Evolutionary conservation across 2,888 invertebrate genomes (phyloP).

Genomic region (Allolobophora icterica): DNA sequence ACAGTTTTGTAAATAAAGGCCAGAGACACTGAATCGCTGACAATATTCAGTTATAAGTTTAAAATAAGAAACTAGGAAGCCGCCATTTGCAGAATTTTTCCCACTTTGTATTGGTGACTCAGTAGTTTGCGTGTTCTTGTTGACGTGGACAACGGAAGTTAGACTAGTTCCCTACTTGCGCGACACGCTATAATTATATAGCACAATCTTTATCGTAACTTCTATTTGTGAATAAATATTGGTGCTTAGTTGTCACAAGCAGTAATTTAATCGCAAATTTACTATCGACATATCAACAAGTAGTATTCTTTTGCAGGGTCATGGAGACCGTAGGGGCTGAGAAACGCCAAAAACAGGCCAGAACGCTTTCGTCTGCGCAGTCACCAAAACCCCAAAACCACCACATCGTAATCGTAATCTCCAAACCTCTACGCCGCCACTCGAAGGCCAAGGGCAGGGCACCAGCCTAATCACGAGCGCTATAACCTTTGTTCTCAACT

Average conservation of each 20-base stretch:
- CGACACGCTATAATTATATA: neutral
- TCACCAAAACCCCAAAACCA: too few species aligned
- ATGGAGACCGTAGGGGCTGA: too few species aligned
- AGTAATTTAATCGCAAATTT: neutral
- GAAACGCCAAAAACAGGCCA: too few species aligned
- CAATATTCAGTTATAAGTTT: neutral
- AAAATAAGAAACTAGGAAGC: neutral
- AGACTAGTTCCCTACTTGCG: neutral
- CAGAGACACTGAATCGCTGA: neutral
- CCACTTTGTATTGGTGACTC: neutral
- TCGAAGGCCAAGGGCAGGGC: too few species aligned
- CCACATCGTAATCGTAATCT: too few species aligned
- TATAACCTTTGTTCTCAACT: too few species aligned
- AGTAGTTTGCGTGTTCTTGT: neutral
- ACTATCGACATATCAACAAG: neutral
- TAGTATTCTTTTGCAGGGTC: too few species aligned
- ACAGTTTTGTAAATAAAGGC: neutral
- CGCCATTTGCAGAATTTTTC: neutral
- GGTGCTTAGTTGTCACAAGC: neutral
- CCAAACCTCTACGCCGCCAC: too few species aligned
- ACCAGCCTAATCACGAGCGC: too few species aligned
- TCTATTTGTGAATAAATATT: neutral
- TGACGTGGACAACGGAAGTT: conserved; percentile 7
- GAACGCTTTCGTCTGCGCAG: too few species aligned
- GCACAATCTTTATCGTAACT: neutral